A percentile compares a stretch with the other conserved stretches of the same genome.
phyloP scores from a whole-genome alignment of 2,797 vertebrate genomes.

The Hypotaenidia philippensis region DNA sequence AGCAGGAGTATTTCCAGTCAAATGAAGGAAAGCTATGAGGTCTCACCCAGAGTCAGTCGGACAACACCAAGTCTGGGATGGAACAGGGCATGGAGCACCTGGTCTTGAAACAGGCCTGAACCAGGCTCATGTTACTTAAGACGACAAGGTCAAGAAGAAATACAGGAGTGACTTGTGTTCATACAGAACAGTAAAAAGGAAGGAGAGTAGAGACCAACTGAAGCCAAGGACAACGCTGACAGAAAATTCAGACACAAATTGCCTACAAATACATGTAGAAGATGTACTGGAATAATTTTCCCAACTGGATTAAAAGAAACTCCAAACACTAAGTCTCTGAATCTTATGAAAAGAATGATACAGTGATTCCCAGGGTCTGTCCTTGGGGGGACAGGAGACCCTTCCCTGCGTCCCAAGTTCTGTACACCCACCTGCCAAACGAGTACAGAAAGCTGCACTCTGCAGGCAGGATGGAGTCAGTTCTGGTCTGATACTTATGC shows the following conservation, averaged over 20 bases:
- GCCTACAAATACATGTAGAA: neutral
- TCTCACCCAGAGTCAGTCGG: neutral
- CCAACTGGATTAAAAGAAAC: neutral
- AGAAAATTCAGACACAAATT: neutral
- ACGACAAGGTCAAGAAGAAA: neutral
- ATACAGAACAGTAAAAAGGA: neutral
- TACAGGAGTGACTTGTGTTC: neutral
- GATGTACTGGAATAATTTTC: neutral
- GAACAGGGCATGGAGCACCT: neutral
- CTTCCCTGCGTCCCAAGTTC: neutral
- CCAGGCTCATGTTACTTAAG: neutral
- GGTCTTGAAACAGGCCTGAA: neutral
- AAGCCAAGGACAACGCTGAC: neutral
- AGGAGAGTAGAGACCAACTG: neutral
- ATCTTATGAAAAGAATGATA: neutral
- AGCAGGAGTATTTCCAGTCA: neutral
- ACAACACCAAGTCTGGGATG: neutral
- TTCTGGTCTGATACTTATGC: neutral
- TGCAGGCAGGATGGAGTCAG: neutral
- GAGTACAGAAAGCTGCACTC: neutral
- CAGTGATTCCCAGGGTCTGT: neutral
- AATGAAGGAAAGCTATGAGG: neutral
- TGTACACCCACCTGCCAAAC: rapidly evolving
- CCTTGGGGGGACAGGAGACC: neutral
- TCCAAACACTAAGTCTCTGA: neutral